Base-by-base conservation (phyloP, 2,888 invertebrate species). In the Ennomos erosarius region DNA sequence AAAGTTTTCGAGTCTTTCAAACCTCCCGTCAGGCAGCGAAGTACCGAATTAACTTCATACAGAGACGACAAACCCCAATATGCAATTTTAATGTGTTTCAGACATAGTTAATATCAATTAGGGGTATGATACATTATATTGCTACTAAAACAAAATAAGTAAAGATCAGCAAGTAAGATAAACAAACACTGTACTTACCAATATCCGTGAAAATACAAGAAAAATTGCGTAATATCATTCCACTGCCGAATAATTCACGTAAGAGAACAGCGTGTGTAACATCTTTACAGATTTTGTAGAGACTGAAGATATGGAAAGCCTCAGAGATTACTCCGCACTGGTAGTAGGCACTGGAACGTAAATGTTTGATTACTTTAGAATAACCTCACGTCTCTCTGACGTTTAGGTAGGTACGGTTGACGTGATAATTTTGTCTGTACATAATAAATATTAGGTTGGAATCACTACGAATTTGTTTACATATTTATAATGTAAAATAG, bases 261-360 rank as follows among this genome's bases (percentile, higher is more conserved):
- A 45, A 33, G 8, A 39, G 48, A 58, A 51, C 58, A 64, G 43
- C 36, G 42, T 54, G 73, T 69, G 62, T 69, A 58, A 35, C 71
- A 73, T 76, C 59, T 64, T 73, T 33, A 52, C 55, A 53, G 61
- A 61, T 36, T 52, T 54, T 53, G 34, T 9, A 12, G 47, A 44
- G 36, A 74, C 78, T 37, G 47, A 9, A 10, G 78, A 75, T 76
- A 74, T 11, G 36, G 47, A 10, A 64, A 75, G 74, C 69, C 61
- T 36, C 1, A 1, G 37, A 67, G 69, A 63, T 65, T 59, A 62
- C 56, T 16, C 4, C 34, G 37, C 40, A 50, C 36, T 16, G 13
- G 40, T 26, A 26, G 35, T 43, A 10, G 8, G 8, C n/a, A 35
- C 10, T 11, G 39, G 6, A 12, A 34, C 39, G 9, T 36, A 16